A percentile compares a stretch with the other conserved stretches of the same genome.
phyloP scores from a whole-genome alignment of 1,140 invertebrate genomes.

The Orius insidiosus region DNA sequence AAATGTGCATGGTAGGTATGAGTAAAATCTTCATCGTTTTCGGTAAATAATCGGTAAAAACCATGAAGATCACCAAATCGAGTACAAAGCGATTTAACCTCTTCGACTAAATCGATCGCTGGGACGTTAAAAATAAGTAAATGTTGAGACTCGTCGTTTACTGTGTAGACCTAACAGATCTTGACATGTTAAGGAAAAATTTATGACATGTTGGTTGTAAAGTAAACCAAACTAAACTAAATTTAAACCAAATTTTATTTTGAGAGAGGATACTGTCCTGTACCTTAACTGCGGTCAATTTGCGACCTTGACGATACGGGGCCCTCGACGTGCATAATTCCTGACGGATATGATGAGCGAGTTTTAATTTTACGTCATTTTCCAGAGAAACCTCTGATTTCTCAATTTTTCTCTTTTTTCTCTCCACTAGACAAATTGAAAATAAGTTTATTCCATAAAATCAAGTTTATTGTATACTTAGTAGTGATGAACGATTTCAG shows the following conservation, averaged over 20 bases:
- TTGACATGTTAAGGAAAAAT: conserved; percentile 16
- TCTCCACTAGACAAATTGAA: too few relatives aligned
- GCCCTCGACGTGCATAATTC: conserved; percentile 51
- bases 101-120: conserved; percentile 47
- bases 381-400: too few relatives aligned
- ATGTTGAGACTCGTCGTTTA: conserved; percentile 68
- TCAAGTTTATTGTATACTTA: too few relatives aligned
- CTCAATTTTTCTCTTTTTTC: too few relatives aligned
- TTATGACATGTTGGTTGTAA: too few relatives aligned
- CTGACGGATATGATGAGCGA: conserved; percentile 40
- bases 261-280: too few relatives aligned
- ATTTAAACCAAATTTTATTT: too few relatives aligned
- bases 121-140: conserved; percentile 68
- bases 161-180: conserved; percentile 56
- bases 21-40: conserved; percentile 50
- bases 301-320: conserved; percentile 61
- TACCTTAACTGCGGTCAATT: conserved; percentile 70
- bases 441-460: too few relatives aligned
- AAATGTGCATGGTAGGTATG: conserved; percentile 66
- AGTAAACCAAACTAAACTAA: too few relatives aligned
- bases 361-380: conserved; percentile 2
- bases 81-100: conserved; percentile 45
- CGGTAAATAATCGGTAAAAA: conserved; percentile 30
- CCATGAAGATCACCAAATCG: conserved; percentile 48
- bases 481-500: too few relatives aligned